Evolutionary conservation across 2,797 vertebrate genomes (phyloP), one percentile per base, ranked within the genome.

Genomic region (Labeo calbasu): DNA sequence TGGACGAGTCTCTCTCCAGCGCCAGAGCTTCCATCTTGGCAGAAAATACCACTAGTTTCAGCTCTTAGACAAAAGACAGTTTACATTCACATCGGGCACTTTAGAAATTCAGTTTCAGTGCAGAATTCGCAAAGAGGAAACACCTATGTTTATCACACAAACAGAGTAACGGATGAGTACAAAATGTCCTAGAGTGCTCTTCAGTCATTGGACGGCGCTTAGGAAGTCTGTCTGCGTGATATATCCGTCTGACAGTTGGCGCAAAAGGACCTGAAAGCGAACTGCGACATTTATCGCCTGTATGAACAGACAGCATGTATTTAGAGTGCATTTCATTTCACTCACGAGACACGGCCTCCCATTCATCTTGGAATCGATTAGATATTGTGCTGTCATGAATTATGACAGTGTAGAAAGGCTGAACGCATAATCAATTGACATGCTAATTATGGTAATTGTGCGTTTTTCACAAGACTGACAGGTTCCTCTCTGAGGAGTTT

Each of bases 361-460:
- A 70, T 77, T 59, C 75, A 61, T 77, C 51, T 78, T 48, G 2
- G 53, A 71, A 79, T 79, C 55, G 53, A 84, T 79, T 79, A 63
- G 66, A 79, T 84, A 78, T 84, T 78, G 53, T 70, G 66, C 76
- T 79, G 66, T 63, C 55, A 61, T 78, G 46, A 84, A 79, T 84
- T 84, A 71, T 71, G 82, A 71, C 40, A 46, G 25, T 12, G 51
- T 61, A 40, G 53, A 78, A 79, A 11, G 82, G 6, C 76, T 71
- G 76, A 84, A 50, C 14, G 53, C 53, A 59, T 61, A 83, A 83
- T 83, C 81, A 83, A 83, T 78, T 70, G 82, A 78, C 82, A 84
- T 70, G 75, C 43, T 71, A 84, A 84, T 84, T 78, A 61, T 25
- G 0, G 76, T 61, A 78, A 79, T 53, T 70, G 61, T 25, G 43